Conservation (phyloP, 2,888 invertebrate species). For the Eupithecia vulgata region DNA sequence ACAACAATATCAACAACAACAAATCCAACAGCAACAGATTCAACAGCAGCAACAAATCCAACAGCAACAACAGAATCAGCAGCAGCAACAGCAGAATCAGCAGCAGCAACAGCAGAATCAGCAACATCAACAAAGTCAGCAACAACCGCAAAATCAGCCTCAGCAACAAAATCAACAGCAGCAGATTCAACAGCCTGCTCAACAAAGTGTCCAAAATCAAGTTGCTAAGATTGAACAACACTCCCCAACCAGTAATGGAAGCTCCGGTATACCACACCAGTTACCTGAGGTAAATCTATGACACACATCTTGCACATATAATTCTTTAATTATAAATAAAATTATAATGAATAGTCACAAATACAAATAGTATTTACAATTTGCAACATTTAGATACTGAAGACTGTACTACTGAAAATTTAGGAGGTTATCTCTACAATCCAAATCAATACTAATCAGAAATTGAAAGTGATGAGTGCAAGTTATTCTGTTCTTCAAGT, state of each 20-base stretch:
- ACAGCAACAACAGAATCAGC: constrained; percentile 70
- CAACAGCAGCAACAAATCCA: constrained; percentile 66
- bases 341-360: not conserved
- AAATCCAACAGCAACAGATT: constrained; percentile 66
- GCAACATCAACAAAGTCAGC: constrained; percentile 65
- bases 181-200: constrained; percentile 42
- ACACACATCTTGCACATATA: not conserved
- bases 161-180: constrained; percentile 54
- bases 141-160: constrained; percentile 66
- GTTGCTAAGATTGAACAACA: constrained; percentile 75
- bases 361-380: not conserved
- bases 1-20: constrained; percentile 74
- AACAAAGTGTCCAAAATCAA: constrained; percentile 32
- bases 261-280: constrained; percentile 71
- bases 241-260: constrained; percentile 73
- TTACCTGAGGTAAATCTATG: constrained; percentile 68
- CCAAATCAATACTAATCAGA: too few relatives aligned
- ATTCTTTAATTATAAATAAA: not conserved
- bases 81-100: constrained; percentile 66
- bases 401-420: not conserved
- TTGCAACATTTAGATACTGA: not conserved
- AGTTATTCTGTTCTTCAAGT: too few relatives aligned
- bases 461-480: too few relatives aligned
- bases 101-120: constrained; percentile 58
- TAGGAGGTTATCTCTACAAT: too few relatives aligned